Conservation (phyloP, 1,140 invertebrate genomes). For the Cecropterus lyciades region DNA sequence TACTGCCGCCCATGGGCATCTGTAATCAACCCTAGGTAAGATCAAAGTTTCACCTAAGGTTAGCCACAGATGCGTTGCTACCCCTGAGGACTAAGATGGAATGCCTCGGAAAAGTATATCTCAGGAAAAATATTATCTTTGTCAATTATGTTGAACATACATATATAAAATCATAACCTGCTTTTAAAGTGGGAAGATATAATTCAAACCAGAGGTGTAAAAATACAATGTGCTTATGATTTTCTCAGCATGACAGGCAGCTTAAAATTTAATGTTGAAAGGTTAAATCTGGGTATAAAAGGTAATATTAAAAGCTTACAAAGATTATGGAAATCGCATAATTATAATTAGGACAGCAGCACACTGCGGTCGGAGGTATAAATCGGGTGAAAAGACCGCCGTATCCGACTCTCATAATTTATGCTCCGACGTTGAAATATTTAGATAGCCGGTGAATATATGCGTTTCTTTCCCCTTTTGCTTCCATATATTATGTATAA, state of each 20-base stretch:
- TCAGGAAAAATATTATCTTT: too few species aligned
- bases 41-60: too few species aligned
- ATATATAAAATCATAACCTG: too few species aligned
- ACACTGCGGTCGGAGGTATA: constrained; percentile 25
- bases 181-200: too few species aligned
- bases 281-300: constrained; percentile 16
- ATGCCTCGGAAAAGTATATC: too few species aligned
- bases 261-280: constrained; percentile 21
- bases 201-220: too few species aligned
- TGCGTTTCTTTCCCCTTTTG: constrained; percentile 11
- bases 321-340: constrained; percentile 28
- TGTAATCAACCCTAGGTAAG: too few species aligned
- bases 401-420: constrained; percentile 22
- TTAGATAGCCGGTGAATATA: constrained; percentile 23
- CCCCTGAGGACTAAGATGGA: too few species aligned
- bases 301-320: constrained; percentile 1
- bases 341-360: constrained; percentile 20
- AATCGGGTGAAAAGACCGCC: constrained; percentile 21
- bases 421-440: constrained; percentile 33
- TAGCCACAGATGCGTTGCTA: too few species aligned
- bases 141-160: too few species aligned
- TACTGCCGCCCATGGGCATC: too few species aligned
- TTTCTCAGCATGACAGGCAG: constrained; percentile 6
- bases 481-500: constrained; percentile 23
- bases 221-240: too few species aligned